Evolutionary conservation across 2,113 vertebrate species (phyloP).

Genomic region (Ciconia stormi): DNA sequence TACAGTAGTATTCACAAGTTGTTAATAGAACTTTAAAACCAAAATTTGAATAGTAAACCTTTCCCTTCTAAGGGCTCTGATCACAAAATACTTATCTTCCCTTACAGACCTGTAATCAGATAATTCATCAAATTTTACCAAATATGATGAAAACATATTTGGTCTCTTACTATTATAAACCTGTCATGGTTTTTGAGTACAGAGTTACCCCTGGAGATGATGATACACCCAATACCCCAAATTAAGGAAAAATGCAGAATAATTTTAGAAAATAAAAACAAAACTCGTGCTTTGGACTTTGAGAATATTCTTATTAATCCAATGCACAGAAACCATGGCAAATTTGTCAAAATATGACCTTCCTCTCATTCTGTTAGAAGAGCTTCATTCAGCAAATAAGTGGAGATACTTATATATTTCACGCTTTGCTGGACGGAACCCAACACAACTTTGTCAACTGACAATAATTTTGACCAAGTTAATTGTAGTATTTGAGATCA

Average conservation of each 20-base stretch:
- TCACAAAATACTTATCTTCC: not conserved
- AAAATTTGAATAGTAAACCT: not conserved
- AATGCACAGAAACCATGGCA: not conserved
- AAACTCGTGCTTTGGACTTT: not conserved
- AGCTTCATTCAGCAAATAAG: not conserved
- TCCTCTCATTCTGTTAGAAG: not conserved
- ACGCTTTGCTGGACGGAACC: not conserved
- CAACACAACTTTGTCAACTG: not conserved
- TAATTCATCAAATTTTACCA: not conserved
- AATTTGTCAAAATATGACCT: not conserved
- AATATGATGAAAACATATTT: not conserved
- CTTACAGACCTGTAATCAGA: not conserved
- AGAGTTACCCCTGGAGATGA: not conserved
- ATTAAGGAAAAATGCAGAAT: not conserved
- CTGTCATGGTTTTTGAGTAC: not conserved
- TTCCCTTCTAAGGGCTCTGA: not conserved
- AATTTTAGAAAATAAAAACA: not conserved
- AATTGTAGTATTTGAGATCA: not conserved
- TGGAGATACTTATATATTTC: not conserved
- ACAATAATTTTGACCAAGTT: not conserved
- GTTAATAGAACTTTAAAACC: not conserved
- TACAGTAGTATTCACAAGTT: not conserved
- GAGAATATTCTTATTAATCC: not conserved
- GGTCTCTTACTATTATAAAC: not conserved
- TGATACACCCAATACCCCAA: not conserved